Percentiles rank a stretch among this genome's conserved stretches.
These are phyloP conservation scores for Seriola quinqueradiata DNA, from an alignment of 2,113 vertebrate genomes.

Conservation along the genomic window DNA sequence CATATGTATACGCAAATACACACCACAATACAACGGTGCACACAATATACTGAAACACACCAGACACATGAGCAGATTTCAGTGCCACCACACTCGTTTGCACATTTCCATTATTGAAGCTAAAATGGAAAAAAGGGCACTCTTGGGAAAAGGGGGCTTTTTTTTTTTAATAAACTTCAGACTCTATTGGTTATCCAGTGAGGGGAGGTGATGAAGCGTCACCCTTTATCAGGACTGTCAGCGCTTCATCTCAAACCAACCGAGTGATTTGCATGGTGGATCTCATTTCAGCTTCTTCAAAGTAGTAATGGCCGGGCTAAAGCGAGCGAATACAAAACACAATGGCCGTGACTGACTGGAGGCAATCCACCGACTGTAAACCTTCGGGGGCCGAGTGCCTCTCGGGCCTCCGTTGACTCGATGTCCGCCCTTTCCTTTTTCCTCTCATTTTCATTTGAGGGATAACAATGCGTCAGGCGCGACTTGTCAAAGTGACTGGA, in stretches of 20 bases:
- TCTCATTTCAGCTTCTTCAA: constrained; percentile 53
- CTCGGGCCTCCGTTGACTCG: neutral
- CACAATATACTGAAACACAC: constrained; percentile 3
- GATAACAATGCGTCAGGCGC: neutral
- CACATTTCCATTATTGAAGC: constrained; percentile 58
- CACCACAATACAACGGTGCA: constrained; percentile 6
- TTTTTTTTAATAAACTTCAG: constrained; percentile 52
- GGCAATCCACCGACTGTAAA: constrained; percentile 67
- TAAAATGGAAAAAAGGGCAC: constrained; percentile 38
- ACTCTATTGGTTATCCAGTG: constrained; percentile 3
- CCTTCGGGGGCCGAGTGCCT: constrained; percentile 4
- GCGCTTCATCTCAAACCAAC: constrained; percentile 35
- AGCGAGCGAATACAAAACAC: constrained; percentile 76
- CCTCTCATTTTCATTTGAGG: constrained; percentile 20
- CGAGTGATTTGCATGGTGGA: constrained; percentile 56
- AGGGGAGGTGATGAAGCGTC: constrained; percentile 8
- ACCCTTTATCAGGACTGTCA: constrained; percentile 19
- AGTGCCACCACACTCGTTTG: constrained; percentile 12
- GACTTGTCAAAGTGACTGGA: neutral
- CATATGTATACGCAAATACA: constrained; percentile 26
- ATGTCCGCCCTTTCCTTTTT: constrained; percentile 1
- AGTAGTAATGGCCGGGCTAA: constrained; percentile 46
- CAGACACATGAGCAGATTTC: neutral
- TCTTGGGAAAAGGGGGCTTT: constrained; percentile 29
- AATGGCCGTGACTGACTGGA: constrained; percentile 63